A percentile compares a stretch with the other conserved stretches of the same genome.
Evolutionary conservation across 2,888 invertebrate genomes (phyloP).

Genomic region (Seladonia tumulorum): DNA sequence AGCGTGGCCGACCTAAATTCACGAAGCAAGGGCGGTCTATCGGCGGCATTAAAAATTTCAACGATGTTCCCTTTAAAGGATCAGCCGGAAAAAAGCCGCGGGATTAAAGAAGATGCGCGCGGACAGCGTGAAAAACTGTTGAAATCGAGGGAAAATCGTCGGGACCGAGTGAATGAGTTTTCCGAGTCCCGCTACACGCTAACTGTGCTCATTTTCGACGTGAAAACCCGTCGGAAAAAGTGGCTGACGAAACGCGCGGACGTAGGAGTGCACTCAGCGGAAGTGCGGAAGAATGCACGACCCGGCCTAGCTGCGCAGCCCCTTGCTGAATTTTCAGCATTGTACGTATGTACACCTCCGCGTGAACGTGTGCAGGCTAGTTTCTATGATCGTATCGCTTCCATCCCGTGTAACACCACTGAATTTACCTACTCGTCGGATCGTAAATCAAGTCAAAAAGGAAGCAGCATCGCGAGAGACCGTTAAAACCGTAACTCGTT

Average conservation of each 20-base stretch:
- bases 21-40: neutral
- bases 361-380: neutral
- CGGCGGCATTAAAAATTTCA: neutral
- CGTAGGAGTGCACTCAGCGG: constrained; percentile 46
- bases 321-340: constrained; percentile 37
- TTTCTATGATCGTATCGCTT: constrained; percentile 20
- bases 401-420: constrained; percentile 7
- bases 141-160: constrained; percentile 31
- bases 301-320: constrained; percentile 31
- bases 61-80: neutral
- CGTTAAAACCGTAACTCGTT: neutral
- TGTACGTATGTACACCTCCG: neutral
- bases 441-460: neutral
- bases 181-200: constrained; percentile 39
- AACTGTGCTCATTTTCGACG: constrained; percentile 38
- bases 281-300: constrained; percentile 56
- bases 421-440: neutral
- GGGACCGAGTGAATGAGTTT: constrained; percentile 15
- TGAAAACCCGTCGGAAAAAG: constrained; percentile 55
- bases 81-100: neutral
- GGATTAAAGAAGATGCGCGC: neutral
- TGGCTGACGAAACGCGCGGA: constrained; percentile 57
- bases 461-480: neutral
- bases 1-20: neutral
- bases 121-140: neutral